These are phyloP conservation scores for Corythornis madagascariensis DNA, from an alignment of 2,113 vertebrate species.

Conservation along the genomic window DNA sequence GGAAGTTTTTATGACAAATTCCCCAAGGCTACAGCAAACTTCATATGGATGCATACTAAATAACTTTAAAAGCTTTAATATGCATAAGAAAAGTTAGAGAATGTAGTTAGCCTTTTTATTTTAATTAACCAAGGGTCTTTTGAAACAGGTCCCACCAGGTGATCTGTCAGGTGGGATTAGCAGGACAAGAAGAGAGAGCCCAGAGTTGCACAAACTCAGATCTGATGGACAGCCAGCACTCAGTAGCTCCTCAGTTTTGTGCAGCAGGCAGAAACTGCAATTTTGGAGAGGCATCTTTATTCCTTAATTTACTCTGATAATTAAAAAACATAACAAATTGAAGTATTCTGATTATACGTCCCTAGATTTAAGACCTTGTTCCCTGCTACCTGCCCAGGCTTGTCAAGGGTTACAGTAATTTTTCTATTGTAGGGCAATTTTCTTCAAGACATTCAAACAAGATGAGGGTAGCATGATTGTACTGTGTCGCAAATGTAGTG, in stretches of 20 bases:
- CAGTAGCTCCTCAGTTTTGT: neutral
- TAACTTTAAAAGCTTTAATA: neutral
- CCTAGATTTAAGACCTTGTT: neutral
- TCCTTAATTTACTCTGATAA: neutral
- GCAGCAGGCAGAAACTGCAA: neutral
- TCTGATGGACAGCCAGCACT: neutral
- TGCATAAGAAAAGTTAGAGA: neutral
- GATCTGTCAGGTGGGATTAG: neutral
- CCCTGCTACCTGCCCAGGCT: neutral
- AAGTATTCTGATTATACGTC: neutral
- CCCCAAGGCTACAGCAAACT: neutral
- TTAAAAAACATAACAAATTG: neutral
- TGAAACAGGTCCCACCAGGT: neutral
- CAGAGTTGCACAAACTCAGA: neutral
- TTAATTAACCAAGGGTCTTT: neutral
- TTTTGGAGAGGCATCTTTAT: neutral
- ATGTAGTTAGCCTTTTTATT: neutral
- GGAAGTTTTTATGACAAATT: slow-evolving; percentile 2
- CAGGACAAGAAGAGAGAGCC: neutral
- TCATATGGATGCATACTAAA: neutral
- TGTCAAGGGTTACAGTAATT: neutral
- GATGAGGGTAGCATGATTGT: neutral
- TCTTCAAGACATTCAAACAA: neutral
- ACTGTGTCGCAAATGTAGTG: neutral
- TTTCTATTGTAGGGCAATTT: neutral